phyloP scores from a whole-genome alignment of 2,113 vertebrate species.

The Ammodytes dubius region DNA sequence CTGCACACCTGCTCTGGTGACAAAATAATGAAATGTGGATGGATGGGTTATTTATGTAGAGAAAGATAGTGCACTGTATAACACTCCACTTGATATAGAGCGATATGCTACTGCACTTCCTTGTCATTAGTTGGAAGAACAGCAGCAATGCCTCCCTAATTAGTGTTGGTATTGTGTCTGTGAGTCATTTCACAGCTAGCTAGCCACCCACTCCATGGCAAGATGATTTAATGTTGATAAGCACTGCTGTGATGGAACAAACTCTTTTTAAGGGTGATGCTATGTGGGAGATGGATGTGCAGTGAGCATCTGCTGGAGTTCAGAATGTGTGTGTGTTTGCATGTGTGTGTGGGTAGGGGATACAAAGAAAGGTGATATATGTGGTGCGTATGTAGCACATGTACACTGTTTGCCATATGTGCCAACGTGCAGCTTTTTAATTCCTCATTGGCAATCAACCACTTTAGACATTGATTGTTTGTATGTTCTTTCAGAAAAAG shows the following conservation, averaged over 20 bases:
- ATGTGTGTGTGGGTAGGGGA: slow-evolving; percentile 26
- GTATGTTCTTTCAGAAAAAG: slow-evolving; percentile 2
- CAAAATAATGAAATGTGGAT: slow-evolving; percentile 64
- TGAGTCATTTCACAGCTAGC: slow-evolving; percentile 76
- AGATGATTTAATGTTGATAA: slow-evolving; percentile 74
- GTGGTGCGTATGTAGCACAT: slow-evolving; percentile 53
- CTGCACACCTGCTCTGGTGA: slow-evolving; percentile 53
- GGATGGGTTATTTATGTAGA: slow-evolving; percentile 61
- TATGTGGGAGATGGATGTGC: slow-evolving; percentile 66
- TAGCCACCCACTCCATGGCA: slow-evolving; percentile 71
- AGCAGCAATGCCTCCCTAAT: slow-evolving; percentile 72
- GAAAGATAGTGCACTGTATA: slow-evolving; percentile 38
- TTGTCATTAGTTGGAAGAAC: slow-evolving; percentile 62
- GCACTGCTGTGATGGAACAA: slow-evolving; percentile 61
- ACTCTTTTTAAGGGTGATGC: slow-evolving; percentile 57
- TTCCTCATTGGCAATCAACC: slow-evolving; percentile 39
- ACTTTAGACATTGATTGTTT: slow-evolving; percentile 14
- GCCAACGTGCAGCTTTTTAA: slow-evolving; percentile 22
- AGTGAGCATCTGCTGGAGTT: slow-evolving; percentile 63
- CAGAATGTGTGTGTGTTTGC: not conserved
- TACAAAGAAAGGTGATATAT: slow-evolving; percentile 55
- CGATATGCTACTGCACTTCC: slow-evolving; percentile 49
- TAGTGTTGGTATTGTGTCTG: slow-evolving; percentile 68
- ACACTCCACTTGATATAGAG: slow-evolving; percentile 50
- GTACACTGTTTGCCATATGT: slow-evolving; percentile 46